Conservation (phyloP, 2,113 vertebrate genomes). For the Nestor notabilis region DNA sequence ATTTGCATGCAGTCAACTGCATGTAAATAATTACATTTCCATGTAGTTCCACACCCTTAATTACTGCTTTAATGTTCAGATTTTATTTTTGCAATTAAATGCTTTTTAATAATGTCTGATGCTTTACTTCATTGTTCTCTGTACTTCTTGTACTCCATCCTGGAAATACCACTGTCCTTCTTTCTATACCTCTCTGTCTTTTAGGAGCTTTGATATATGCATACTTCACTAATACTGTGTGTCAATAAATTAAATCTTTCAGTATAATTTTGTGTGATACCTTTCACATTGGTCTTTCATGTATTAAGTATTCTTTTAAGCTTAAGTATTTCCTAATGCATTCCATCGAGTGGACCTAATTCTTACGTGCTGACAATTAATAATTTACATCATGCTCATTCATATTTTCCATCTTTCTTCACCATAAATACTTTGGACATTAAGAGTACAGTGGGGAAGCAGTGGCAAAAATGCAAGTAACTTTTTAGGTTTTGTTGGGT, state of each 20-base stretch:
- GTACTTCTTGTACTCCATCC: background rate
- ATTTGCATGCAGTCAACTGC: background rate
- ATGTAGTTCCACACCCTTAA: background rate
- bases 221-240: conserved; percentile 46
- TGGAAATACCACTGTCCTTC: conserved; percentile 23
- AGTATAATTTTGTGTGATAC: background rate
- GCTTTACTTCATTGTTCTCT: conserved; percentile 7
- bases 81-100: conserved; percentile 32
- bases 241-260: background rate
- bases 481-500: background rate
- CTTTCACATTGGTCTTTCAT: background rate
- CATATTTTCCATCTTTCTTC: background rate
- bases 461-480: background rate
- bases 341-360: background rate
- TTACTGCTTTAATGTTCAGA: background rate
- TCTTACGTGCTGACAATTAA: background rate
- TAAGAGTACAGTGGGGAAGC: background rate
- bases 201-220: conserved; percentile 48
- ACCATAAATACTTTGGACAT: background rate
- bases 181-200: background rate
- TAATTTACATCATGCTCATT: background rate
- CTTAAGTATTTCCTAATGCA: background rate
- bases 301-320: background rate
- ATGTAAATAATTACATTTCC: background rate
- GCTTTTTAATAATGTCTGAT: background rate